phyloP scores from a whole-genome alignment of 2,113 vertebrate genomes.

The Panthera leo region DNA sequence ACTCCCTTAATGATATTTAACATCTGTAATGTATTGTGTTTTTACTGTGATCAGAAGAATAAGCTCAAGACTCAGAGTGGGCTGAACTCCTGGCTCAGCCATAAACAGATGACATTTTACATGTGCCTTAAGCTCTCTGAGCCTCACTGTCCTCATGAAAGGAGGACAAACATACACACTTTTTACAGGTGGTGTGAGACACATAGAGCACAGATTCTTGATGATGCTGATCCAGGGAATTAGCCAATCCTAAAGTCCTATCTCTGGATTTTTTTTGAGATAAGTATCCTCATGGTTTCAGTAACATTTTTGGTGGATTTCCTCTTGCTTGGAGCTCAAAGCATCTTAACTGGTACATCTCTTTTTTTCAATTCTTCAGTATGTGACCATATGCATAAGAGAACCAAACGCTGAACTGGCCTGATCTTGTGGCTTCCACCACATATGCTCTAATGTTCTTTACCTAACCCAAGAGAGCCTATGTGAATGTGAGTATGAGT shows the following conservation, averaged over 20 bases:
- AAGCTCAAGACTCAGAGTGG: neutral
- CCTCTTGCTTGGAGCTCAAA: neutral
- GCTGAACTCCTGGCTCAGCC: neutral
- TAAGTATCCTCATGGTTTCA: neutral
- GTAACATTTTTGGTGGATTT: neutral
- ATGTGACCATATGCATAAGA: neutral
- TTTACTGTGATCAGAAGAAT: neutral
- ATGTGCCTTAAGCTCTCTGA: neutral
- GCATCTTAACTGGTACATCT: neutral
- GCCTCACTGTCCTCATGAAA: neutral
- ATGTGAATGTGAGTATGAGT: neutral
- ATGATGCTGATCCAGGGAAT: neutral
- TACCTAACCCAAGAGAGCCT: neutral
- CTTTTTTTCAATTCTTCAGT: neutral
- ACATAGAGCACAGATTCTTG: neutral
- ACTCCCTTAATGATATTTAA: neutral
- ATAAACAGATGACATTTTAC: neutral
- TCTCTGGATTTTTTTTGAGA: neutral
- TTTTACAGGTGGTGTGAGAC: neutral
- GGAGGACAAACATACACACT: neutral
- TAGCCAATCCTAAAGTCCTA: neutral
- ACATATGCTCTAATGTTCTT: neutral
- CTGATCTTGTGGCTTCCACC: neutral
- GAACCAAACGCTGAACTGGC: neutral
- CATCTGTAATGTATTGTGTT: neutral